Base-by-base conservation (phyloP, 2,888 invertebrate genomes). In the Meteorus cinctellus region DNA sequence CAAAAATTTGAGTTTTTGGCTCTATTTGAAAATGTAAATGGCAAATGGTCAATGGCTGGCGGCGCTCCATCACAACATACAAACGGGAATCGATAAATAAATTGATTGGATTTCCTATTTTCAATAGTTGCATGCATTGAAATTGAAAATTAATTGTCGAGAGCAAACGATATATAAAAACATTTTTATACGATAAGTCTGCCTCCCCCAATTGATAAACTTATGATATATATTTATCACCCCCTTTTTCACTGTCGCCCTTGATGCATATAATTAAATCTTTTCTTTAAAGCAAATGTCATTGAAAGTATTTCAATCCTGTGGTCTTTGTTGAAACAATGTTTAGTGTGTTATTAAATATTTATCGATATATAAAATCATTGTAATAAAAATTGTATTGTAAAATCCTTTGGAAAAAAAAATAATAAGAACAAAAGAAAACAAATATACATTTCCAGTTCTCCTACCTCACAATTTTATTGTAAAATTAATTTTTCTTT, bases 321-420 rank as follows among this genome's bases (percentile, higher is more conserved):
- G 55, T 55, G 55, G 55, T 19, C 8, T 55, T 55, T 55, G 55
- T 55, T 55, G 55, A 55, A 55, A 55, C 55, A 55, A 55, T 55
- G 55, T 55, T n/a, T 55, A 55, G 55, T 55, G 19, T 55, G 55
- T 19, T 55, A 55, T 55, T 19, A 8, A 55, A 8, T 55, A 55
- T 19, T 55, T 55, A 55, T 55, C 4, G 24, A 55, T 55, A 55
- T 48, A 48, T 55, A 55, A 55, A 55, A 19, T 55, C 55, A 55
- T 55, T 55, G 55, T 55, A 55, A 55, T 55, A 8, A 55, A 55
- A 55, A 55, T 55, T 55, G 55, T 55, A 55, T 55, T 55, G 55
- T 55, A 55, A 55, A 55, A 55, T 55, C 55, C 55, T 55, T 55
- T 19, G 55, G 19, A 55, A 55, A 19, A 55, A 24, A 24, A 48